Percentiles rank a stretch among this genome's conserved stretches.
phyloP scores from a whole-genome alignment of 2,797 vertebrate genomes.

The Myoxocephalus aenaeus region DNA sequence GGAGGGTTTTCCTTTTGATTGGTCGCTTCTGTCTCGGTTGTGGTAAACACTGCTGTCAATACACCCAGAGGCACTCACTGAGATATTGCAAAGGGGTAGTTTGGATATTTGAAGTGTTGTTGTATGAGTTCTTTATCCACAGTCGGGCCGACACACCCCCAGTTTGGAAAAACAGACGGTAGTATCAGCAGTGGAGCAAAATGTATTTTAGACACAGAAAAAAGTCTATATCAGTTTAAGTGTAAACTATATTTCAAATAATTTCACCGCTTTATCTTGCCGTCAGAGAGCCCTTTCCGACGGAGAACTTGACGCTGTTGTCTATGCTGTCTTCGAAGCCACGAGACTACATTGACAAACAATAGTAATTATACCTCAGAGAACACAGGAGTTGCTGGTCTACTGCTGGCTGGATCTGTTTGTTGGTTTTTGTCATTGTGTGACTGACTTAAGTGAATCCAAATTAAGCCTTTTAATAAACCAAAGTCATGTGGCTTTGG shows the following conservation, averaged over 20 bases:
- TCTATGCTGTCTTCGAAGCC: not conserved
- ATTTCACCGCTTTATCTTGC: not conserved
- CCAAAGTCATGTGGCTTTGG: no score
- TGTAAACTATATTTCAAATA: not conserved
- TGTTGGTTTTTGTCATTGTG: not conserved
- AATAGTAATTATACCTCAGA: not conserved
- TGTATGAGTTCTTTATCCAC: not conserved
- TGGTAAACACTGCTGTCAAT: constrained; percentile 43
- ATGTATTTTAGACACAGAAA: not conserved
- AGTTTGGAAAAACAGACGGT: not conserved
- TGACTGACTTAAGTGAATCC: no score
- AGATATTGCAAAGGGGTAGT: not conserved
- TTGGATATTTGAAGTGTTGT: not conserved
- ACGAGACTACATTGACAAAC: not conserved
- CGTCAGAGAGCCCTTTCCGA: not conserved
- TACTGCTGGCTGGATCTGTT: not conserved
- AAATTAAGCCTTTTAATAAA: no score
- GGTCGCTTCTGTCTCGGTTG: constrained; percentile 22
- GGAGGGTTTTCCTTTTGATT: constrained; percentile 34
- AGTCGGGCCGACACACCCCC: not conserved
- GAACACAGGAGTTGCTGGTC: not conserved
- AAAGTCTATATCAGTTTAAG: not conserved
- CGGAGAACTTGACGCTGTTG: not conserved
- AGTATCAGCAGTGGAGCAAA: not conserved
- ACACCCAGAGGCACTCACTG: constrained; percentile 1